phyloP scores from a whole-genome alignment of 1,140 invertebrate genomes.

The Zaprionus capensis region DNA sequence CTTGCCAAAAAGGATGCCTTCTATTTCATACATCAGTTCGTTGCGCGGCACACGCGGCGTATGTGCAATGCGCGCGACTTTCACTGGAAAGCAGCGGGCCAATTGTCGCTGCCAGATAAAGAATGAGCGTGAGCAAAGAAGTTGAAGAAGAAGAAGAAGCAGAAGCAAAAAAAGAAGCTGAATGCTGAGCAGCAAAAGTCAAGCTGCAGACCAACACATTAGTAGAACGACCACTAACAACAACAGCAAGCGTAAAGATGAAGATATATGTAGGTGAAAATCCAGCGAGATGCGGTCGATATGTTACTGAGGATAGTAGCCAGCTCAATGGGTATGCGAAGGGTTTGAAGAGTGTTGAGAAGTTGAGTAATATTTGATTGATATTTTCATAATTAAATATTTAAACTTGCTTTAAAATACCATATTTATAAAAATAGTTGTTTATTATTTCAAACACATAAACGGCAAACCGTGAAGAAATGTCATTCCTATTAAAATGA shows the following conservation, averaged over 20 bases:
- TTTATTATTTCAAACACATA: too few species aligned
- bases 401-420: too few species aligned
- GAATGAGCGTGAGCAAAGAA: conserved; percentile 7
- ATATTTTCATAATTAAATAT: too few species aligned
- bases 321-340: not conserved
- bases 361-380: too few species aligned
- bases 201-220: conserved; percentile 50
- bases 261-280: conserved; percentile 24
- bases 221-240: conserved; percentile 50
- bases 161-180: not conserved
- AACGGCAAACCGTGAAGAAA: too few species aligned
- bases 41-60: conserved; percentile 45
- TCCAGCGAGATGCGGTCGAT: conserved; percentile 3
- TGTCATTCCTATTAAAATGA: too few species aligned
- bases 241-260: conserved; percentile 27
- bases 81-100: conserved; percentile 50
- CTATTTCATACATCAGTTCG: conserved; percentile 62
- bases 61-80: conserved; percentile 46
- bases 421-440: too few species aligned
- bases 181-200: not conserved
- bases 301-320: not conserved
- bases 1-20: conserved; percentile 50
- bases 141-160: not conserved
- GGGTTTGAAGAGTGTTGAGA: too few species aligned
- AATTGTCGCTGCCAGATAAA: conserved; percentile 58